Evolutionary conservation across 2,888 invertebrate species (phyloP), one percentile per base, ranked within the genome.

Genomic region (Netelia fuscicornis): DNA sequence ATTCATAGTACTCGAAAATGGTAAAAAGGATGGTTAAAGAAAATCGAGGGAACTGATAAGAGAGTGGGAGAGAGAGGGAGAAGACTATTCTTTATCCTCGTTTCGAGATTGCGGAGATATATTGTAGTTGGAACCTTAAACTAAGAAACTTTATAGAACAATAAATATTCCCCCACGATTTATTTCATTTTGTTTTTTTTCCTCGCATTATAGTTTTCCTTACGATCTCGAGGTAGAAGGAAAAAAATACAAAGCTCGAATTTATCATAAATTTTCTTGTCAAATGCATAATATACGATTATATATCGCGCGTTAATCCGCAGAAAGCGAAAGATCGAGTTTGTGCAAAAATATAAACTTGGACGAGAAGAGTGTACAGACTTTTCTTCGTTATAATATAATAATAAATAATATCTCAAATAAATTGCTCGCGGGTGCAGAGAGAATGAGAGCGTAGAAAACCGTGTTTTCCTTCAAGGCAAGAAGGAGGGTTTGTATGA

Each of bases 401-500:
- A 79, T 83, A 75, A 30, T 30, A 5, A 83, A 79, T 83, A 75
- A 68, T 48, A 79, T 54, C 70, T 67, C 52, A 71, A 78, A 80
- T 60, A 76, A 64, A 56, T 71, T 64, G 30, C 37, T 52, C n/a
- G 2, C 13, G 17, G 37, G 37, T 60, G 60, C 10, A 11, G 56
- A 54, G 71, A 79, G n/a, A 56, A 44, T 52, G 42, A 54, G 65
- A 78, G 30, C 58, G 6, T 62, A 30, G 5, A 23, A 13, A 52
- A 52, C 13, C 37, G 25, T n/a, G 23, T 44, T 68, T 68, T 72
- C 13, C 25, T 67, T 10, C 13, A 82, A 48, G 58, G 17, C 42
- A 64, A 11, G 20, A 30, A 5, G 30, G 5, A 30, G 30, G 30
- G 30, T 30, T 30, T 30, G 30, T 0, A 30, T 5, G 30, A 3